These are phyloP conservation scores for Xerus inauris DNA, from an alignment of 2,113 vertebrate genomes.

Conservation along the genomic window DNA sequence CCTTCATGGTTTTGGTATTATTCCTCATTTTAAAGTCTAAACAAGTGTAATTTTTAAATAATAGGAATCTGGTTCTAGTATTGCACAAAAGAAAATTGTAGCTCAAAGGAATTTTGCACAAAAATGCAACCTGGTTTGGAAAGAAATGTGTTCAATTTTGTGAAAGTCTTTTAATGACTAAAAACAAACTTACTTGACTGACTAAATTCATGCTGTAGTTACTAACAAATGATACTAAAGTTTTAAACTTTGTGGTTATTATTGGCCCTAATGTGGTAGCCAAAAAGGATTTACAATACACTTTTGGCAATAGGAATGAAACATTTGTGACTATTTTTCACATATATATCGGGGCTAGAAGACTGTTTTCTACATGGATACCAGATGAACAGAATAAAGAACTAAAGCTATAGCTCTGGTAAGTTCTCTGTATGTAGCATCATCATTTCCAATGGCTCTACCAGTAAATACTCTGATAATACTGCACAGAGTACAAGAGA, in stretches of 20 bases:
- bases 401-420: background rate
- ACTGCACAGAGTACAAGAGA: background rate
- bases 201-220: background rate
- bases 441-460: background rate
- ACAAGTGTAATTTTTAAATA: background rate
- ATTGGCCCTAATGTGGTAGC: background rate
- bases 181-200: background rate
- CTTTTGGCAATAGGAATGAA: background rate
- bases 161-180: background rate
- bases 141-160: background rate
- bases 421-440: background rate
- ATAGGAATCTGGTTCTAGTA: background rate
- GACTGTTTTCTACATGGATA: background rate
- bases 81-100: background rate
- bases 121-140: background rate
- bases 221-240: background rate
- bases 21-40: background rate
- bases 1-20: background rate
- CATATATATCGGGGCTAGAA: fast-evolving
- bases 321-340: background rate
- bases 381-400: background rate
- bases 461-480: background rate
- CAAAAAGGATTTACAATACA: fast-evolving
- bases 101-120: background rate
- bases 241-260: constrained; percentile 38